Conservation (phyloP, 2,797 vertebrate species). For the Pogoniulus pusillus region DNA sequence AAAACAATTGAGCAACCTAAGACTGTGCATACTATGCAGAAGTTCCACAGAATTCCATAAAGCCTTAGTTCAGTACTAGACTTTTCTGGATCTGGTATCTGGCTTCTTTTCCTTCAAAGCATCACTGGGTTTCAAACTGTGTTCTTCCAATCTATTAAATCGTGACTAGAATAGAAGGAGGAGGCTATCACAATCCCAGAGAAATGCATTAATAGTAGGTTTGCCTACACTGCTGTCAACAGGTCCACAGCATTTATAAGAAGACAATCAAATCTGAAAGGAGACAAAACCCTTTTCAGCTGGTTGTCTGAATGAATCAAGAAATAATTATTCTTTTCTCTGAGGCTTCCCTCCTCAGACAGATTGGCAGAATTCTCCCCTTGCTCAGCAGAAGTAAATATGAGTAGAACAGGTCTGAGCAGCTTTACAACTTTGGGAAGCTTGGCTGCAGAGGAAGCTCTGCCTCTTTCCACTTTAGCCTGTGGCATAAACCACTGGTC, state of each 20-base stretch:
- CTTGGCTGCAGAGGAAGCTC: background rate
- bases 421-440: background rate
- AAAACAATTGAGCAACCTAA: background rate
- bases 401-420: background rate
- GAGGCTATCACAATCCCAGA: background rate
- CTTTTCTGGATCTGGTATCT: background rate
- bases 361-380: background rate
- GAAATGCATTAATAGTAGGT: background rate
- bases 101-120: background rate
- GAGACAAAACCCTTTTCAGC: slow-evolving; percentile 2
- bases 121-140: background rate
- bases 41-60: background rate
- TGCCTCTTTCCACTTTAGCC: background rate
- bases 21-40: background rate
- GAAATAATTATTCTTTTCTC: background rate
- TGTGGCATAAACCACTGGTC: background rate
- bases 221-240: background rate
- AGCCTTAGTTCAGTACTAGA: background rate
- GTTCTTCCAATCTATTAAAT: background rate
- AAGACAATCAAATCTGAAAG: background rate
- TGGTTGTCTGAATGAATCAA: background rate
- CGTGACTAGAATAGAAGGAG: background rate
- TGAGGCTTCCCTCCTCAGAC: background rate
- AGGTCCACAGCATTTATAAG: background rate
- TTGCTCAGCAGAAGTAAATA: slow-evolving; percentile 4